These are phyloP conservation scores for Heliothis subflexa DNA, from an alignment of 1,140 invertebrate species.

Conservation along the genomic window DNA sequence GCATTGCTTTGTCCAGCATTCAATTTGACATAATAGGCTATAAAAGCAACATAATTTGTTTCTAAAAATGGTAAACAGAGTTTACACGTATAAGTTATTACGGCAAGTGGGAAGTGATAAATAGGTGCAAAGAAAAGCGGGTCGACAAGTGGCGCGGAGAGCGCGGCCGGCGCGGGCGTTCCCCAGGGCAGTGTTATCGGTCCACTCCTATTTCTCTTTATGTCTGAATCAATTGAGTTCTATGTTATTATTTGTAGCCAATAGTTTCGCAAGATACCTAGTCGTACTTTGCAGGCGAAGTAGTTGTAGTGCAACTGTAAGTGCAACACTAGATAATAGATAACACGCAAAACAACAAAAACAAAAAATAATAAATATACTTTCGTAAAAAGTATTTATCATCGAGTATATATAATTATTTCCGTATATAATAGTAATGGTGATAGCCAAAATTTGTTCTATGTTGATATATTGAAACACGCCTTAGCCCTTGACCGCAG, in stretches of 20 bases:
- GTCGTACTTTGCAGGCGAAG: neutral
- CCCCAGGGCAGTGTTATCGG: conserved; percentile 47
- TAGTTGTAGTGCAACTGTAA: neutral
- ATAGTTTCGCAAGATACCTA: neutral
- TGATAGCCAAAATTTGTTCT: neutral
- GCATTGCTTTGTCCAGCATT: neutral
- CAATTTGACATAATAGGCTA: conserved; percentile 19
- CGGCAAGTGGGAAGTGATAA: conserved; percentile 30
- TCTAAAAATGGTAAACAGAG: conserved; percentile 33
- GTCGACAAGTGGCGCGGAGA: conserved; percentile 30
- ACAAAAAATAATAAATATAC: too few relatives aligned
- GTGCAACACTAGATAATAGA: too few relatives aligned
- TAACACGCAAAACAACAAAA: too few relatives aligned
- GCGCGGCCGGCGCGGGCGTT: conserved; percentile 22
- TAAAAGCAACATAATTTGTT: conserved; percentile 22
- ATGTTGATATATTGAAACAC: conserved; percentile 29
- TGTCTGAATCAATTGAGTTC: conserved; percentile 30
- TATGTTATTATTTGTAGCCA: conserved; percentile 22
- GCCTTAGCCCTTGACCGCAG: neutral
- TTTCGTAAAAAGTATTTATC: too few relatives aligned
- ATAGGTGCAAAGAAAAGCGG: conserved; percentile 38
- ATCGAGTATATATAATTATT: too few relatives aligned
- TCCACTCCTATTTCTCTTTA: conserved; percentile 35
- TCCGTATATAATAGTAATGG: too few relatives aligned
- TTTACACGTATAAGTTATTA: conserved; percentile 30